Evolutionary conservation across 2,797 vertebrate genomes (phyloP).

Genomic region (Lithobates sylvaticus): DNA sequence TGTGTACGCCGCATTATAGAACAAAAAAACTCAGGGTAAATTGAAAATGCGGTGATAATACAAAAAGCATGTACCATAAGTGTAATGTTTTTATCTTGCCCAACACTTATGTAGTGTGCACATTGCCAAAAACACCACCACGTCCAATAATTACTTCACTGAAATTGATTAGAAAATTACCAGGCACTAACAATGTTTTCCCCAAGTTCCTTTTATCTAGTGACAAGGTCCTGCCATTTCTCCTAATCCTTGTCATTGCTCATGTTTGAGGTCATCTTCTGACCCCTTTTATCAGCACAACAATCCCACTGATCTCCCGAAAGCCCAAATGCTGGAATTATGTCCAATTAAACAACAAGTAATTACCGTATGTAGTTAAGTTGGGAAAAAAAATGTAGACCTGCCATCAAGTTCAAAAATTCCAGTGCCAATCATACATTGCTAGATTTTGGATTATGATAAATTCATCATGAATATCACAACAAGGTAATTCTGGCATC

Average conservation of each 20-base stretch:
- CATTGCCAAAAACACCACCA: background rate
- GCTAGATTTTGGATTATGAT: background rate
- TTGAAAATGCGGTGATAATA: no score
- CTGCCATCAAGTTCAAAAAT: background rate
- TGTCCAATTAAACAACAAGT: background rate
- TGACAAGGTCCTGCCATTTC: background rate
- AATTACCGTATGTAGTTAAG: background rate
- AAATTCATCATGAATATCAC: background rate
- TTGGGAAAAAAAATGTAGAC: background rate
- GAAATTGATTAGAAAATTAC: background rate
- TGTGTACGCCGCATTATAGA: no score
- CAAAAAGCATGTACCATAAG: no score
- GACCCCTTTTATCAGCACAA: background rate
- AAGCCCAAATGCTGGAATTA: background rate
- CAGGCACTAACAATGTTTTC: background rate
- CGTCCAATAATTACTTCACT: background rate
- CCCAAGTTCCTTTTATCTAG: background rate
- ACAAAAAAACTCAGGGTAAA: no score
- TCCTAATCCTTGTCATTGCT: background rate
- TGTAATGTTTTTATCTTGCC: no score
- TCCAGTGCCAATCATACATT: no score
- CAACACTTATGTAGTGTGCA: no score
- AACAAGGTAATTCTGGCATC: background rate
- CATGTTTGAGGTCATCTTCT: background rate
- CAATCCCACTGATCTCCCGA: background rate